Evolutionary conservation across 2,113 vertebrate species (phyloP).

Genomic region (Leucopternis melanops): DNA sequence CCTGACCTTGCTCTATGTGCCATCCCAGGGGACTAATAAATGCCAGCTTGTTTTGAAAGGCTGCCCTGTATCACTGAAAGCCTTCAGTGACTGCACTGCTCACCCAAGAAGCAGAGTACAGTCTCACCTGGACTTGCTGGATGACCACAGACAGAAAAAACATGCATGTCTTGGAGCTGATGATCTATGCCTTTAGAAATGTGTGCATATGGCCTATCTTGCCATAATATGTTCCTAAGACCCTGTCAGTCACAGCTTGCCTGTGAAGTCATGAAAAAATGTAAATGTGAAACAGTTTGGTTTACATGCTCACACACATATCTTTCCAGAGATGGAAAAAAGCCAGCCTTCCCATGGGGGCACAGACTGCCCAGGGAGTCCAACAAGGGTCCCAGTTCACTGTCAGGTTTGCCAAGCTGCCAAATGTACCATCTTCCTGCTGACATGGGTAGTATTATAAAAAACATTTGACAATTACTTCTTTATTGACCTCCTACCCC

Average conservation of each 20-base stretch:
- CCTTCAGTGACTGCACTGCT: neutral
- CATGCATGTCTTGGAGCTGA: neutral
- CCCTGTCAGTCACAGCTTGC: neutral
- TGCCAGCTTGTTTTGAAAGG: neutral
- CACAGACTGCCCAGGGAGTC: neutral
- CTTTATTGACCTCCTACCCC: neutral
- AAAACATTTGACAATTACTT: neutral
- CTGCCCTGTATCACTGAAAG: neutral
- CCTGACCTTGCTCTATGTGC: neutral
- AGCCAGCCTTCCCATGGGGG: neutral
- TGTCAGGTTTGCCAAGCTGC: neutral
- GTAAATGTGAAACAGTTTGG: neutral
- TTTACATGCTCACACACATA: neutral
- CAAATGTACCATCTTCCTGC: neutral
- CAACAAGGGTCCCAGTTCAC: neutral
- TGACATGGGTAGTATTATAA: neutral
- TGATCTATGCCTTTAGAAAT: neutral
- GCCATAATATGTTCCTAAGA: neutral
- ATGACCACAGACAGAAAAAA: neutral
- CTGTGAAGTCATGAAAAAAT: neutral
- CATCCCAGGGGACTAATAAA: neutral
- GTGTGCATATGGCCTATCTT: accelerated
- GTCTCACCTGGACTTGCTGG: neutral
- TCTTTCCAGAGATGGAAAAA: neutral
- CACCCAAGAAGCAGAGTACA: neutral